Conservation (phyloP, 2,888 invertebrate species). For the Epicampocera succincta region DNA sequence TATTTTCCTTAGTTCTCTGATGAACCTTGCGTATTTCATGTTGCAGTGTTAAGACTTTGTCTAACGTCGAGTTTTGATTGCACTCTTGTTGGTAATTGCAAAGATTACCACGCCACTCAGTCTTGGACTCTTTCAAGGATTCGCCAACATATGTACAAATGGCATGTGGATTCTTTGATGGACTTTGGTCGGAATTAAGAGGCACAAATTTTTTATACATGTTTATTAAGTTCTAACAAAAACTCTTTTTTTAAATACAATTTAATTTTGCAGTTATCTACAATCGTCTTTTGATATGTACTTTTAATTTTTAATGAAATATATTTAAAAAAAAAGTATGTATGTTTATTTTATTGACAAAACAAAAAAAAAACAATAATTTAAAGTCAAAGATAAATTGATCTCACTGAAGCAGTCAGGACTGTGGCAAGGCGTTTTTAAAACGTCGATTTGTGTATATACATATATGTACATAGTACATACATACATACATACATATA, state of each 20-base stretch:
- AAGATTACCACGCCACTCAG: slow-evolving; percentile 73
- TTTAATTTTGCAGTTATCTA: not conserved
- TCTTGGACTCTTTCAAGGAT: slow-evolving; percentile 25
- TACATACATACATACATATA: too few relatives aligned
- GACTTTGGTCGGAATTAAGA: slow-evolving; percentile 74
- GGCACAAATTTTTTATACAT: slow-evolving; percentile 79
- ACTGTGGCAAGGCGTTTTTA: not conserved
- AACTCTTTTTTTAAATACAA: slow-evolving; percentile 8
- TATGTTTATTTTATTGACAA: slow-evolving; percentile 16
- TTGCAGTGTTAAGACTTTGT: slow-evolving; percentile 77
- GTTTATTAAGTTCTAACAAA: too few relatives aligned
- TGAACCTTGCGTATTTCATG: slow-evolving; percentile 76
- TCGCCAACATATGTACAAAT: slow-evolving; percentile 78
- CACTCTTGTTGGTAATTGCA: slow-evolving; percentile 74
- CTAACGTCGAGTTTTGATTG: slow-evolving; percentile 72
- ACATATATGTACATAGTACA: too few relatives aligned
- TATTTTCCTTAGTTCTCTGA: slow-evolving; percentile 74
- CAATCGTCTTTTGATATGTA: not conserved
- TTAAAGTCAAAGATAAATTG: slow-evolving; percentile 39
- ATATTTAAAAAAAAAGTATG: not conserved
- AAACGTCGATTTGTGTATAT: too few relatives aligned
- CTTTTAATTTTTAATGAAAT: slow-evolving; percentile 1
- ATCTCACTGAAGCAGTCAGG: slow-evolving; percentile 15
- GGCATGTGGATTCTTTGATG: slow-evolving; percentile 77
- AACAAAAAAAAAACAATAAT: slow-evolving; percentile 3